A percentile compares a stretch with the other conserved stretches of the same genome.
phyloP scores from a whole-genome alignment of 53 echinoderm and acorn worm species.

The Zoroaster sp. region DNA sequence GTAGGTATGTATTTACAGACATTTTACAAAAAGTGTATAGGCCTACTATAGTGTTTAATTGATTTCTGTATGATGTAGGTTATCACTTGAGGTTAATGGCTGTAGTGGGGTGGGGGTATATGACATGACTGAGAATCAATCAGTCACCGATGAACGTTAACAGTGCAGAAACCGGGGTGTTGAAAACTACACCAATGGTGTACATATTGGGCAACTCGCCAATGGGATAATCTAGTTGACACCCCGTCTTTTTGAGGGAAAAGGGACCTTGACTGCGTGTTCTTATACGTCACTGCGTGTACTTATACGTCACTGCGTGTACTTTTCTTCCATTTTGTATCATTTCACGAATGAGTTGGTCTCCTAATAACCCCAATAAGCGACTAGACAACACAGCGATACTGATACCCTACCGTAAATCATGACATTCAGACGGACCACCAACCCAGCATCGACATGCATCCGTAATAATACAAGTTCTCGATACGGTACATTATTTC shows the following conservation, averaged over 20 bases:
- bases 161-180: no score
- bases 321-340: background rate
- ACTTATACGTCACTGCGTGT: background rate
- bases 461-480: constrained; percentile 11
- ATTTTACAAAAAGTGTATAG: no score
- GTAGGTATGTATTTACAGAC: no score
- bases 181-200: no score
- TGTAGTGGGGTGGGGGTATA: no score
- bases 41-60: no score
- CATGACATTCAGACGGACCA: background rate
- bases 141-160: no score
- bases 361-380: background rate
- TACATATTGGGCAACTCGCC: no score
- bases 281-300: background rate
- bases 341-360: constrained; percentile 5
- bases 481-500: background rate
- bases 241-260: background rate
- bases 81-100: no score
- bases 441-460: constrained; percentile 28
- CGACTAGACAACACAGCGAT: background rate
- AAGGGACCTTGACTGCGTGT: background rate
- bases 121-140: no score
- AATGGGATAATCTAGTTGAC: no score
- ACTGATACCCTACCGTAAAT: background rate
- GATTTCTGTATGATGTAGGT: no score